These are phyloP conservation scores for Orius insidiosus DNA, from an alignment of 1,140 invertebrate species.

Conservation along the genomic window DNA sequence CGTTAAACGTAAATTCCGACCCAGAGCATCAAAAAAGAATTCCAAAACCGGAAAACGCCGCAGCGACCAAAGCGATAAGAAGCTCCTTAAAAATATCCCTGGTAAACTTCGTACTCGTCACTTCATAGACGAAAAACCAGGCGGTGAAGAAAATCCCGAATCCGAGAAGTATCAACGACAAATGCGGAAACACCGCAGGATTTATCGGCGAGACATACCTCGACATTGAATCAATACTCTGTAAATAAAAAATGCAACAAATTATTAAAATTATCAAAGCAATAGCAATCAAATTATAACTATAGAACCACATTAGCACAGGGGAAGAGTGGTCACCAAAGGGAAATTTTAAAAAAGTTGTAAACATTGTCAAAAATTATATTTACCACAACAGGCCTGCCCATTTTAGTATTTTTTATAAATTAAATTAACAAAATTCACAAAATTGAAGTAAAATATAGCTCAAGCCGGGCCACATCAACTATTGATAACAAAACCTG, in stretches of 20 bases:
- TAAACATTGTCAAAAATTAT: no score
- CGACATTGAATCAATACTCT: constrained; percentile 49
- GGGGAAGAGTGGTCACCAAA: no score
- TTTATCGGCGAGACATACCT: constrained; percentile 92
- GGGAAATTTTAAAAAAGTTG: no score
- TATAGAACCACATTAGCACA: no score
- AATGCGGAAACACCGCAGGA: constrained; percentile 82
- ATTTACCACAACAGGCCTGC: no score
- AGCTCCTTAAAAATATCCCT: constrained; percentile 85
- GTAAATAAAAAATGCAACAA: not conserved
- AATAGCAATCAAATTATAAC: no score
- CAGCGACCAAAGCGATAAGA: constrained; percentile 74
- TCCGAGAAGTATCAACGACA: constrained; percentile 75
- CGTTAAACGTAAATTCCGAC: constrained; percentile 88
- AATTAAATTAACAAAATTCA: no score
- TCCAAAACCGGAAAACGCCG: constrained; percentile 90
- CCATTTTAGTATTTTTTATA: no score
- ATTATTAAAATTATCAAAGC: no score
- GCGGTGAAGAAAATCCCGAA: constrained; percentile 97
- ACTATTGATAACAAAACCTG: no score
- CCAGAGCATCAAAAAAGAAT: constrained; percentile 88
- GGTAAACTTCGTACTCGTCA: constrained; percentile 83
- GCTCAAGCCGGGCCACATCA: no score
- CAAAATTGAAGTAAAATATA: no score
- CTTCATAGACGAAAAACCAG: constrained; percentile 98